phyloP scores from a whole-genome alignment of 2,113 vertebrate species.

The Dasyurus viverrinus region DNA sequence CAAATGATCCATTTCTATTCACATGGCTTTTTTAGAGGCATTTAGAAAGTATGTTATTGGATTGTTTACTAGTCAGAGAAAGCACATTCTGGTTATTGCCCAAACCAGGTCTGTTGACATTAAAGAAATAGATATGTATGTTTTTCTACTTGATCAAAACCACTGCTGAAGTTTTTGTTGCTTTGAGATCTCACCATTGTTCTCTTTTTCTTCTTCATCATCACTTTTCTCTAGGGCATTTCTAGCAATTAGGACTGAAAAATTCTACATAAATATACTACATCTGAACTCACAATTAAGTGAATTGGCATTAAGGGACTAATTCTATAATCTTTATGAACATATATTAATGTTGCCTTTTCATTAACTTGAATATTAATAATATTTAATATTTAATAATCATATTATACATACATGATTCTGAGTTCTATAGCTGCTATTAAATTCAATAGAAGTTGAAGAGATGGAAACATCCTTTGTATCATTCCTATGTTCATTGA shows the following conservation, averaged over 20 bases:
- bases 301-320: slow-evolving; percentile 43
- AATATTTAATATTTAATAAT: slow-evolving; percentile 63
- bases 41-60: slow-evolving; percentile 49
- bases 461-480: slow-evolving; percentile 23
- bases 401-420: background rate
- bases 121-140: slow-evolving; percentile 21
- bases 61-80: slow-evolving; percentile 51
- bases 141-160: slow-evolving; percentile 34
- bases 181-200: background rate
- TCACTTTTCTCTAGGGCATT: slow-evolving; percentile 39
- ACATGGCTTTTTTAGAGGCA: slow-evolving; percentile 37
- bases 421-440: slow-evolving; percentile 8
- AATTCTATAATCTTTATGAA: slow-evolving; percentile 56
- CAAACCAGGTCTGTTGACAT: background rate
- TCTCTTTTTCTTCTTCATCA: slow-evolving; percentile 38
- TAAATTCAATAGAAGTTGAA: slow-evolving; percentile 15
- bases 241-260: background rate
- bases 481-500: slow-evolving; percentile 6
- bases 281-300: background rate
- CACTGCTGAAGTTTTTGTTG: slow-evolving; percentile 20
- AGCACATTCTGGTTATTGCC: background rate
- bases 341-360: slow-evolving; percentile 62
- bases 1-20: slow-evolving; percentile 23
- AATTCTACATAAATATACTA: slow-evolving; percentile 37
- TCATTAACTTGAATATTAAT: slow-evolving; percentile 60